Evolutionary conservation across 2,113 vertebrate genomes (phyloP), one percentile per base, ranked within the genome.

Genomic region (Spheniscus mendiculus): DNA sequence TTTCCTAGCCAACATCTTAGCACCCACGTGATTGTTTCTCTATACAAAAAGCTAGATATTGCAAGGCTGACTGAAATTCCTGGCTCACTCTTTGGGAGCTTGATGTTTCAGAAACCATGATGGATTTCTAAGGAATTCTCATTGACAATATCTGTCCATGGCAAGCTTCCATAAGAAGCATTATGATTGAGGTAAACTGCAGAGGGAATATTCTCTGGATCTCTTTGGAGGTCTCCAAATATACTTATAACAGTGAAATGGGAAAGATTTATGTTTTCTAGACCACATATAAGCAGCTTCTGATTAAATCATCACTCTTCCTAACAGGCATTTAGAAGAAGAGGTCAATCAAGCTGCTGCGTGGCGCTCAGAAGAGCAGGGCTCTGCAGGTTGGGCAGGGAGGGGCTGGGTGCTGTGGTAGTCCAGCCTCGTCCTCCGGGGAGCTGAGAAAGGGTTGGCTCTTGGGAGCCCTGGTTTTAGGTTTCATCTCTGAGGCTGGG

Each of bases 361-460:
- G 1, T 14, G 36, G 26, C 0, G 1, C 38, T 49, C 8, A 5
- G 36, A 8, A 23, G 52, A 47, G 62, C 6, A 0, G 30, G n/a
- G 34, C 81, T 72, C 20, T 23, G 47, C 23, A 4, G 63, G 45
- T 25, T 3, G 5, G 5, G 45, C 58, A 29, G 63, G 44, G 26
- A 65, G 36, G 27, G 25, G 12, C 49, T 73, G 70, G 26, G 29
- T 36, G 72, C 55, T 80, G 23, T 6, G 22, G 19, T 4, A 3
- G 12, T 34, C 36, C 62, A 69, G 36, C 40, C 29, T 10, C 13
- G 53, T 62, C 40, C 29, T 85, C 44, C 1, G 4, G 32, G 59
- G 55, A 49, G 42, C 58, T 80, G 58, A 32, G 70, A 44, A 59
- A 52, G 71, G 18, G 8, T 17, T 72, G 55, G 36, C 63, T 80